Evolutionary conservation across 2,888 invertebrate genomes (phyloP).

Genomic region (Tipula helvola): DNA sequence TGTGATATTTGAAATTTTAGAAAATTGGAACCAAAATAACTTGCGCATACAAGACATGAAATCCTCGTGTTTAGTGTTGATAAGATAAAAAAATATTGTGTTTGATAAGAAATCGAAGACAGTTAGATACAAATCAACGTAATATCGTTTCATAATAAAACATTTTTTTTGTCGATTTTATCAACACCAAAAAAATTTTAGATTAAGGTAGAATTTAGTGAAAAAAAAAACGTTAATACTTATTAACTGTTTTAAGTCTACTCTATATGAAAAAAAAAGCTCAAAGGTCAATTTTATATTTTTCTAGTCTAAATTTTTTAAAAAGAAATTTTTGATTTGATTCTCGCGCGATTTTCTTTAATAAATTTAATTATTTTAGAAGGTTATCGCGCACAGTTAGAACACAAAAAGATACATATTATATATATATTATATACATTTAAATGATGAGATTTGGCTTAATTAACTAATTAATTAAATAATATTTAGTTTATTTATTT

Average conservation of each 20-base stretch:
- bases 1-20: background rate
- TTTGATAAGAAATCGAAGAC: background rate
- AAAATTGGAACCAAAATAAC: background rate
- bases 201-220: background rate
- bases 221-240: background rate
- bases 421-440: too few relatives aligned
- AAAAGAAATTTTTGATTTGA: background rate
- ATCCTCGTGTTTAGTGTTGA: background rate
- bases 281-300: background rate
- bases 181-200: background rate
- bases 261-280: background rate
- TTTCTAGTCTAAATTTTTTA: background rate
- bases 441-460: background rate
- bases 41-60: background rate
- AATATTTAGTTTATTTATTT: background rate
- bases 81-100: background rate
- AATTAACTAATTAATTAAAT: background rate
- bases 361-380: background rate
- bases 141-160: background rate
- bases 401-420: background rate
- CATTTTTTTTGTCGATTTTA: background rate
- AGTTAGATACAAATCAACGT: background rate
- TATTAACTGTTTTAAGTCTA: background rate
- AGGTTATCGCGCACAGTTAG: background rate
- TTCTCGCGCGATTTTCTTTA: constrained; percentile 4